These are phyloP conservation scores for Rhabdomys pumilio DNA, from an alignment of 2,797 vertebrate species.

Conservation along the genomic window DNA sequence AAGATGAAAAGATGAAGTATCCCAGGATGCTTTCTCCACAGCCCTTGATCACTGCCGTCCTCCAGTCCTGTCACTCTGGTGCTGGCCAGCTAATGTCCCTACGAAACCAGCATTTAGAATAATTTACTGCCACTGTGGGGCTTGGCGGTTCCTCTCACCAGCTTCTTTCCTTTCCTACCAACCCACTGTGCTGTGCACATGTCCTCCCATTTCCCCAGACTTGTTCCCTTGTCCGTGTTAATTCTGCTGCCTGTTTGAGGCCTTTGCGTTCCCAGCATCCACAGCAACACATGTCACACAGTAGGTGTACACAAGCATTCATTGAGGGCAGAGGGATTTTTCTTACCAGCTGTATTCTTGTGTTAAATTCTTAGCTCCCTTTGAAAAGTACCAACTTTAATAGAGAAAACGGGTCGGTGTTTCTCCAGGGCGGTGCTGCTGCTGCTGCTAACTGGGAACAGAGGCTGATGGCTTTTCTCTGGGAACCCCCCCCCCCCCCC, in stretches of 20 bases:
- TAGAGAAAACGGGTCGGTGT: neutral
- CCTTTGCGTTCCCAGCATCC: neutral
- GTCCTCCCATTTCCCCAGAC: accelerated
- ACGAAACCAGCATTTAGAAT: neutral
- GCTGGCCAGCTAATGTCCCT: neutral
- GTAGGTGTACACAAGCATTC: neutral
- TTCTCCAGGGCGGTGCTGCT: neutral
- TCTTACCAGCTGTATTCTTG: neutral
- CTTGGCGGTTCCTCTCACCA: accelerated
- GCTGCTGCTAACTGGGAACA: neutral
- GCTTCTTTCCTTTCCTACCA: neutral
- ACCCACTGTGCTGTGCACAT: accelerated
- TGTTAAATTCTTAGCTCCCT: neutral
- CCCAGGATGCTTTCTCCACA: neutral
- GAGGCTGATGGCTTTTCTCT: neutral
- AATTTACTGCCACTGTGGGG: accelerated
- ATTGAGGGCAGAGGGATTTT: accelerated
- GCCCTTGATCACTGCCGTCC: neutral
- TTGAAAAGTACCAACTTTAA: neutral
- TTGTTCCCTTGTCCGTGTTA: neutral
- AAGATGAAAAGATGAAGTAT: neutral
- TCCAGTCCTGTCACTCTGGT: neutral
- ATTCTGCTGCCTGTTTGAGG: neutral
- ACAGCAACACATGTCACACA: accelerated
- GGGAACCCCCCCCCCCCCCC: neutral